phyloP scores from a whole-genome alignment of 2,888 invertebrate species.

The Tachina fera region DNA sequence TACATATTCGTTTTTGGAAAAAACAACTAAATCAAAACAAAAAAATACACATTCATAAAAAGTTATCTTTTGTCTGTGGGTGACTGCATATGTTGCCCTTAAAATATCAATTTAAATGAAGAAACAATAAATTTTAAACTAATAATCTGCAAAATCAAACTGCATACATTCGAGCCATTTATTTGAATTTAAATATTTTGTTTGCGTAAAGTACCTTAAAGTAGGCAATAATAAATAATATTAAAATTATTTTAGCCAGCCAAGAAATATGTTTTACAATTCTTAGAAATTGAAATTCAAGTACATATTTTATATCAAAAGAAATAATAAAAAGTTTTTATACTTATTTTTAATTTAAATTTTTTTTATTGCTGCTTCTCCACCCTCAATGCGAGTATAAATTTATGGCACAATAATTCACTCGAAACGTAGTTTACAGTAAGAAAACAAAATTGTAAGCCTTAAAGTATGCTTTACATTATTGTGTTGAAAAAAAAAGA shows the following conservation, averaged over 20 bases:
- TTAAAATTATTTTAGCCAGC: neutral
- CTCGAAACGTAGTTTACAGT: neutral
- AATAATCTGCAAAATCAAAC: conserved; percentile 53
- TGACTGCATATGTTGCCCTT: conserved; percentile 14
- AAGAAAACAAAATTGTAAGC: neutral
- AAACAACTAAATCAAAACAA: neutral
- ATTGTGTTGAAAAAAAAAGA: neutral
- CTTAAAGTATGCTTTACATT: conserved; percentile 38
- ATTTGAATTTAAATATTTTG: neutral
- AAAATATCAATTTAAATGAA: conserved; percentile 57
- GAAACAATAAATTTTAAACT: conserved; percentile 53
- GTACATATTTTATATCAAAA: too few relatives aligned
- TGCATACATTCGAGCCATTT: neutral
- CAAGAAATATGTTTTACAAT: neutral
- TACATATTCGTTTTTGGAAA: conserved; percentile 11
- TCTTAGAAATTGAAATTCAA: neutral
- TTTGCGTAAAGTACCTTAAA: conserved; percentile 7
- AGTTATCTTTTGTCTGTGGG: neutral
- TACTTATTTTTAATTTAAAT: neutral
- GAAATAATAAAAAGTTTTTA: too few relatives aligned
- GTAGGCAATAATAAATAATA: conserved; percentile 19
- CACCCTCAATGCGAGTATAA: neutral
- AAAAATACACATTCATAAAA: neutral
- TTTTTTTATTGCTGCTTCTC: neutral
- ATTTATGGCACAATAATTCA: conserved; percentile 33